Base-by-base conservation (phyloP, 1,140 invertebrate species). In the Trichonephila clavipes region DNA sequence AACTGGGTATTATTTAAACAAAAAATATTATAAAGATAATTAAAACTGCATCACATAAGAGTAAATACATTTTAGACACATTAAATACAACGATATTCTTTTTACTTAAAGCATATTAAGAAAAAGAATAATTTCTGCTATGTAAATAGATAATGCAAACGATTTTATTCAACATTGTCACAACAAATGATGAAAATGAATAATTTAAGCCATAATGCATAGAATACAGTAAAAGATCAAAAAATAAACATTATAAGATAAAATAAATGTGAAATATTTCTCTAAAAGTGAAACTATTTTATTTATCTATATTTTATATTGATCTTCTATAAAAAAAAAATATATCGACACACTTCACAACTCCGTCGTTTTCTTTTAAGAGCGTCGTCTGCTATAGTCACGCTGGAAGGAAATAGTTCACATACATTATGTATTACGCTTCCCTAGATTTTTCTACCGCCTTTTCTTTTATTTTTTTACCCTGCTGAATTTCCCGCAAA, bases 401-500 rank as follows among this genome's bases (percentile, higher is more conserved):
- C 21, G 61, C 34, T 58, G 86, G 34, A 88, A 88, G 61, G 86
- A 88, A 88, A 88, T 88, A 64, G 86, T 77, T 77, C 88, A 77
- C 88, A 89, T 89, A 77, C 88, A 89, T 89, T 72, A 89, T 89
- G 66, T 77, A 89, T 89, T 72, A 77, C 88, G 66, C 88, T 89
- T 89, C 66, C 44, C 61, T 51, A 59, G 88, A 89, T 72, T 89
- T 77, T 89, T 61, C 61, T 83, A 51, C 28, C 61, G 58, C 85
- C 24, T 28, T 87, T 61, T 61, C 28, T 61, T 61, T 86, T 86
- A 24, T 61, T 28, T 62, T 61, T 87, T 62, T 44, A 59, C 62
- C 88, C n/a, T 19, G 51, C 21, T 61, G 86, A 88, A 88, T 88
- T 88, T 77, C 21, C 66, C 88, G 66, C 88, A 72, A 89, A 89